Conservation (phyloP, 2,888 invertebrate species). For the Unio delphinus region DNA sequence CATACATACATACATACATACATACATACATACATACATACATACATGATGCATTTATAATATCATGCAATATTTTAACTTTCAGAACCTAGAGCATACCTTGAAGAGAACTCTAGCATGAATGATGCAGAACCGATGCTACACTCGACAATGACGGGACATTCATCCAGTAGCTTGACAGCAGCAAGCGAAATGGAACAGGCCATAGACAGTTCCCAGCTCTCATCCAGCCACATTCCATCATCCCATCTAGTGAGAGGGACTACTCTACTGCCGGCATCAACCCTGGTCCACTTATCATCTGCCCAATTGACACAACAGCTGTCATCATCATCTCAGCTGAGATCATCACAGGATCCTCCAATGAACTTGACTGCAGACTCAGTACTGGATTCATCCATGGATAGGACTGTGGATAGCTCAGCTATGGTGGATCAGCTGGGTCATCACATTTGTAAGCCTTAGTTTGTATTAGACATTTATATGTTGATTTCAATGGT, state of each 20-base stretch:
- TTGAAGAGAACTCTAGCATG: slow-evolving; percentile 18
- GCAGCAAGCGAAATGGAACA: slow-evolving; percentile 12
- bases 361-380: slow-evolving; percentile 10
- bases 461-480: not conserved
- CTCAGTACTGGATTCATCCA: slow-evolving; percentile 11
- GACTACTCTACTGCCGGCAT: not conserved
- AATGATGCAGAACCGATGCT: slow-evolving; percentile 27
- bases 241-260: not conserved
- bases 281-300: not conserved
- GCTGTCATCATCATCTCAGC: slow-evolving; percentile 3
- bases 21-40: too few species aligned
- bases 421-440: slow-evolving; percentile 17
- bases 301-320: too few species aligned
- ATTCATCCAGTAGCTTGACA: slow-evolving; percentile 7
- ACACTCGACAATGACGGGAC: slow-evolving; percentile 20
- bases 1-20: too few species aligned
- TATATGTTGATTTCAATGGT: not conserved
- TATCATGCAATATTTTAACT: too few species aligned
- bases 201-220: not conserved
- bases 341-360: slow-evolving; percentile 6
- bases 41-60: too few species aligned
- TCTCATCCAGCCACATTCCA: slow-evolving; percentile 7
- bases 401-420: slow-evolving; percentile 24
- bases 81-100: not conserved
- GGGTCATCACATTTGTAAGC: slow-evolving; percentile 5